Percentiles rank a stretch among this genome's conserved stretches.
Evolutionary conservation across 30 jellyfish, hydroid and myxozoan species (phyloP).

Genomic region (Pseudorhiza aurosa): DNA sequence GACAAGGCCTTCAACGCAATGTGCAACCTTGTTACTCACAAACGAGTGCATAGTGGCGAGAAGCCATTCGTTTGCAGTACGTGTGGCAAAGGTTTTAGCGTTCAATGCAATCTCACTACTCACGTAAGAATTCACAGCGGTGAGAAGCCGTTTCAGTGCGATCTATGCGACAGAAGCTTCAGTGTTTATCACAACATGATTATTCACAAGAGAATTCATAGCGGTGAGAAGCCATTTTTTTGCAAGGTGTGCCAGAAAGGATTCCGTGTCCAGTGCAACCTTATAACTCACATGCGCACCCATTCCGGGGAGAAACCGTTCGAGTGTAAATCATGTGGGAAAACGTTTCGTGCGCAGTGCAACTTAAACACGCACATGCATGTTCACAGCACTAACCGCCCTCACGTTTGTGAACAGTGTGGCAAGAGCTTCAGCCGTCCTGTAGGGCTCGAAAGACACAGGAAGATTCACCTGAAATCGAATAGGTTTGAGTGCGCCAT

Average conservation of each 20-base stretch:
- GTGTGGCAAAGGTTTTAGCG: constrained; percentile 62
- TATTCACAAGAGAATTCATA: constrained; percentile 49
- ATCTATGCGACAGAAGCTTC: constrained; percentile 46
- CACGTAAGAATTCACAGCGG: constrained; percentile 54
- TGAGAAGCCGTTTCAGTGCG: constrained; percentile 54
- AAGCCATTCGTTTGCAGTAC: constrained; percentile 51
- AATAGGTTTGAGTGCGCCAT: constrained; percentile 34
- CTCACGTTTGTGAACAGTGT: constrained; percentile 49
- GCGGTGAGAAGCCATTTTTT: constrained; percentile 55
- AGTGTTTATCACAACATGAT: constrained; percentile 52
- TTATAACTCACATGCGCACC: constrained; percentile 55
- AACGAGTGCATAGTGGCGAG: constrained; percentile 64
- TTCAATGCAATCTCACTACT: constrained; percentile 59
- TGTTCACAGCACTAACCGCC: constrained; percentile 52
- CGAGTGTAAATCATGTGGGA: constrained; percentile 54
- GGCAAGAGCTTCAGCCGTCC: constrained; percentile 52
- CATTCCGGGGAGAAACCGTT: constrained; percentile 61
- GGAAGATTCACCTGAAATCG: constrained; percentile 25
- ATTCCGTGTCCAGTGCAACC: constrained; percentile 65
- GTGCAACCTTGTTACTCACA: constrained; percentile 61
- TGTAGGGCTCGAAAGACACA: constrained; percentile 51
- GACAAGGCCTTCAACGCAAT: constrained; percentile 59
- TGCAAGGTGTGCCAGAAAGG: constrained; percentile 48
- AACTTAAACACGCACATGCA: constrained; percentile 59
- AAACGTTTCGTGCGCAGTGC: constrained; percentile 68